phyloP scores from a whole-genome alignment of 2,797 vertebrate genomes.

The Xerus rutilus region DNA sequence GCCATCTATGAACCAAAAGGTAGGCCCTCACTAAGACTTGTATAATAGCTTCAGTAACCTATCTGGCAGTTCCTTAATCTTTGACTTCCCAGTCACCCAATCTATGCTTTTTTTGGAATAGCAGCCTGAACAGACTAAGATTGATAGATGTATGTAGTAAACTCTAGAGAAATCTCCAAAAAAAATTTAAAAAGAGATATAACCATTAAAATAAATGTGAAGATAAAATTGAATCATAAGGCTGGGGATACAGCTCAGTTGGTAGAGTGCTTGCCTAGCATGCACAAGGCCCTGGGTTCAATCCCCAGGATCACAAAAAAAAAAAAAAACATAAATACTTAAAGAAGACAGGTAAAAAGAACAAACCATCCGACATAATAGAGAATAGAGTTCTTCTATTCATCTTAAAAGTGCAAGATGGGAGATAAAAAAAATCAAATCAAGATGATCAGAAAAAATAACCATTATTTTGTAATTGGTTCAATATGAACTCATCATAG shows the following conservation, averaged over 20 bases:
- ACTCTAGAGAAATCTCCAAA: neutral
- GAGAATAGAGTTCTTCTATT: neutral
- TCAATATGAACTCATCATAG: neutral
- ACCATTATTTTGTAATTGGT: neutral
- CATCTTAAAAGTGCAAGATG: constrained; percentile 38
- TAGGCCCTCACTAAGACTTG: neutral
- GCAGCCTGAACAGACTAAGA: neutral
- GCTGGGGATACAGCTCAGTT: too few species aligned
- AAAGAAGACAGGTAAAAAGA: constrained; percentile 6
- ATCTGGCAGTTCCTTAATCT: neutral
- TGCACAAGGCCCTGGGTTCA: too few species aligned
- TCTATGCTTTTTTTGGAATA: neutral
- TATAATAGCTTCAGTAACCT: neutral
- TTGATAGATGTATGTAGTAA: neutral
- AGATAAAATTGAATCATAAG: constrained; percentile 10
- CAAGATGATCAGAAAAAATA: neutral
- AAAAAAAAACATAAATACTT: neutral
- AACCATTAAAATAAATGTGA: neutral
- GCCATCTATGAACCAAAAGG: neutral
- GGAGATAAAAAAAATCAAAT: neutral
- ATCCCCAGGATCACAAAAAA: too few species aligned
- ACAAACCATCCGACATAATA: neutral
- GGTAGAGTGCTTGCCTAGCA: too few species aligned
- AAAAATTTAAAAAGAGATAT: neutral
- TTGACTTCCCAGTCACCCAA: neutral